Evolutionary conservation across 1,140 invertebrate genomes (phyloP).

Genomic region (Thaumetopoea pityocampa): DNA sequence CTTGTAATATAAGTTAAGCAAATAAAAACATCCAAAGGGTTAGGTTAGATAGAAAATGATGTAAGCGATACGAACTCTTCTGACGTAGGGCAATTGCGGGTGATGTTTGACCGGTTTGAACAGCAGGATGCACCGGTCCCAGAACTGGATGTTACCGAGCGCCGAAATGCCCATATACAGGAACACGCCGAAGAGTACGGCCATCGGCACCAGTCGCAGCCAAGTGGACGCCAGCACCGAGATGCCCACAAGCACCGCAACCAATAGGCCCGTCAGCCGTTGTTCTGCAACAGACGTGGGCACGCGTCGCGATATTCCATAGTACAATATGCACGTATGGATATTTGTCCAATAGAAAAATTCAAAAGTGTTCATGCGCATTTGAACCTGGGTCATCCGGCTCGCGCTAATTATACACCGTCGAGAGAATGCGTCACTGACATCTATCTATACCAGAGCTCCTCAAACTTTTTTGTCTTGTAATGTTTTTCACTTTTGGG

Average conservation of each 20-base stretch:
- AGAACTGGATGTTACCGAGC: conserved; percentile 93
- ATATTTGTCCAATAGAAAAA: too few species aligned
- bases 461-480: too few species aligned
- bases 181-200: conserved; percentile 97
- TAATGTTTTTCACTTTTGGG: too few species aligned
- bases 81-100: conserved; percentile 87
- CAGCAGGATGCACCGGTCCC: conserved; percentile 89
- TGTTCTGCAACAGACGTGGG: conserved; percentile 82
- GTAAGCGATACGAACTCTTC: conserved; percentile 78
- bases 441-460: too few species aligned
- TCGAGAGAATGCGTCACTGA: too few species aligned
- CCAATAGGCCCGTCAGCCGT: conserved; percentile 85
- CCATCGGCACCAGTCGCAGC: conserved; percentile 90
- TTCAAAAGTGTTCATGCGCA: too few species aligned
- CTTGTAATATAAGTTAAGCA: too few species aligned
- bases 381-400: too few species aligned
- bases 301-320: background rate
- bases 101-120: conserved; percentile 97
- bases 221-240: conserved; percentile 89
- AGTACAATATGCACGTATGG: too few species aligned
- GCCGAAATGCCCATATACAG: conserved; percentile 97
- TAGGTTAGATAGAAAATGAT: too few species aligned
- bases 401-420: too few species aligned
- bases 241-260: conserved; percentile 85
- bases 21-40: too few species aligned